Evolutionary conservation across 2,888 invertebrate genomes (phyloP).

Genomic region (Patella ulyssiponensis): DNA sequence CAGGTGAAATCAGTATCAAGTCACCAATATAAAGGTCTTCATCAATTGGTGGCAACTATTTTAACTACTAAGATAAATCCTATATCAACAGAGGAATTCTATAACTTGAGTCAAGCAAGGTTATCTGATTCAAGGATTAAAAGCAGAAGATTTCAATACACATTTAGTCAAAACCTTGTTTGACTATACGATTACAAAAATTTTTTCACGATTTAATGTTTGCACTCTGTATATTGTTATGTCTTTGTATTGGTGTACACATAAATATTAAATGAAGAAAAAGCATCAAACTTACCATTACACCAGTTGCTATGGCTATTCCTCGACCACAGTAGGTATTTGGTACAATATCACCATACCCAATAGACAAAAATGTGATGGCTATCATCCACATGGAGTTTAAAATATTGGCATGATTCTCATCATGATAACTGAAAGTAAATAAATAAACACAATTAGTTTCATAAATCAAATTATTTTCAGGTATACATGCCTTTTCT

Average conservation of each 20-base stretch:
- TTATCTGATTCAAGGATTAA: too few species aligned
- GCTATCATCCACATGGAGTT: conserved; percentile 99
- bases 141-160: too few species aligned
- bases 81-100: too few species aligned
- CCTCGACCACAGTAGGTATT: conserved; percentile 99
- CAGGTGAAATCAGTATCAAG: too few species aligned
- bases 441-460: conserved; percentile 22
- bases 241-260: conserved; percentile 8
- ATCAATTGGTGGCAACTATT: too few species aligned
- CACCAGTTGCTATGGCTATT: conserved; percentile 98
- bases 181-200: too few species aligned
- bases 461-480: neutral
- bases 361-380: conserved; percentile 99
- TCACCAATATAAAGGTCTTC: too few species aligned
- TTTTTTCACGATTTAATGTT: too few species aligned
- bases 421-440: conserved; percentile 90
- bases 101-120: too few species aligned
- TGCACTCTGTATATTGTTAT: neutral
- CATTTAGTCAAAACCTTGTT: too few species aligned
- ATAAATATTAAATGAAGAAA: neutral
- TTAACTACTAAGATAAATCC: too few species aligned
- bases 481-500: too few species aligned
- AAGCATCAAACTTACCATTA: conserved; percentile 85
- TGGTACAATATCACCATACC: conserved; percentile 99
- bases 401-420: conserved; percentile 95